Conservation (phyloP, 1,140 invertebrate species). For the Drosophila truncata region DNA sequence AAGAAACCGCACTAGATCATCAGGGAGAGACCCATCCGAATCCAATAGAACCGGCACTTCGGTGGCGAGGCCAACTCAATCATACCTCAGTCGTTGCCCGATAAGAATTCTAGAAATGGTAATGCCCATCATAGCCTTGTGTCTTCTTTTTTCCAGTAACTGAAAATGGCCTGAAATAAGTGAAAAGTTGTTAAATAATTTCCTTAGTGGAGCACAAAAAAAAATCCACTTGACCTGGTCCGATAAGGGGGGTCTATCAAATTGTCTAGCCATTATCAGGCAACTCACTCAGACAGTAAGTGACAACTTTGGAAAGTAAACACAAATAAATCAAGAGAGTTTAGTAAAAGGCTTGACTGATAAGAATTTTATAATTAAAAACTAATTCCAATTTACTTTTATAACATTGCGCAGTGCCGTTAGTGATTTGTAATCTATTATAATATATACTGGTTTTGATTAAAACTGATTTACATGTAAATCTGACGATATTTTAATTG, state of each 20-base stretch:
- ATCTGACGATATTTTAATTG: background rate
- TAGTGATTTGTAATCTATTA: background rate
- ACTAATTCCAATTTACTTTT: background rate
- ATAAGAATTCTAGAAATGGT: slow-evolving; percentile 43
- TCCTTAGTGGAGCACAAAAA: background rate
- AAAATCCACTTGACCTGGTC: slow-evolving; percentile 29
- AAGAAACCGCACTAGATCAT: slow-evolving; percentile 19
- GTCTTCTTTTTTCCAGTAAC: slow-evolving; percentile 21
- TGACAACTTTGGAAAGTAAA: background rate
- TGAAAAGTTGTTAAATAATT: slow-evolving; percentile 9
- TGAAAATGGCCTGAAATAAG: slow-evolving; percentile 24
- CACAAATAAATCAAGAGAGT: slow-evolving; percentile 11
- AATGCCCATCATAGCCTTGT: slow-evolving; percentile 1
- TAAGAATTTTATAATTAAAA: slow-evolving; percentile 16
- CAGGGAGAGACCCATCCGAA: slow-evolving; percentile 12
- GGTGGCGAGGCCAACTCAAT: slow-evolving; percentile 25
- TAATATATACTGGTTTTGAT: background rate
- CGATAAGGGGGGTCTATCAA: slow-evolving; percentile 15
- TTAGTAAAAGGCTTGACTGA: slow-evolving; percentile 4
- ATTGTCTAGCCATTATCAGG: slow-evolving; percentile 24
- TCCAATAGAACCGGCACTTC: slow-evolving; percentile 7
- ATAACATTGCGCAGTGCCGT: background rate
- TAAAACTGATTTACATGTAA: background rate
- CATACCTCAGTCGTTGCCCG: slow-evolving; percentile 44
- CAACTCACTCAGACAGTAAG: background rate